Percentiles rank a stretch among this genome's conserved stretches.
Evolutionary conservation across 2,113 vertebrate species (phyloP).

Genomic region (Recurvirostra avosetta): DNA sequence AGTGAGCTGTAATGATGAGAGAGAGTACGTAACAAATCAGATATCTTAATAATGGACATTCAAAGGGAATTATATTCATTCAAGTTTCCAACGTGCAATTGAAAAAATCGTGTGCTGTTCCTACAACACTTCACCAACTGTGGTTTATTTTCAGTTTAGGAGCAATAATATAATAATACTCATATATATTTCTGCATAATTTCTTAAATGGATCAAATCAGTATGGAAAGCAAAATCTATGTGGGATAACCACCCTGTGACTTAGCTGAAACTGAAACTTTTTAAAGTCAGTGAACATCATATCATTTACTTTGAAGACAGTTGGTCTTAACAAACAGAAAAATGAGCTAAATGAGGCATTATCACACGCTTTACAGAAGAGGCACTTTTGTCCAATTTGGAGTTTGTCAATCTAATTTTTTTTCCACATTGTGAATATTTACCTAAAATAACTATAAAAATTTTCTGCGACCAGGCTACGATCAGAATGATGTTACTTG

Average conservation of each 20-base stretch:
- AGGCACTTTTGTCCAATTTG: rapidly evolving
- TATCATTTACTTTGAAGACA: neutral
- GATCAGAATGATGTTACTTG: neutral
- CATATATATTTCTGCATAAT: neutral
- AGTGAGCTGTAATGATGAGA: neutral
- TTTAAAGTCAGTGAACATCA: neutral
- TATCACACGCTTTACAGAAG: neutral
- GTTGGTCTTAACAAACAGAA: neutral
- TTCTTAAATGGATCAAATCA: neutral
- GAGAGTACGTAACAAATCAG: neutral
- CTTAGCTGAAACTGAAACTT: neutral
- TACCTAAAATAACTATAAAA: neutral
- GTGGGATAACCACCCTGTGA: neutral
- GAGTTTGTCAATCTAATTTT: neutral
- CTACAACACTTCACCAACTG: neutral
- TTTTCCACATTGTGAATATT: neutral
- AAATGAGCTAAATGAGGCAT: neutral
- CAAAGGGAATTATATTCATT: neutral
- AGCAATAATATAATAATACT: neutral
- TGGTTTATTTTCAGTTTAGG: neutral
- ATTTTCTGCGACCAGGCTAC: neutral
- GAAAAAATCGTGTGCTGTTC: neutral
- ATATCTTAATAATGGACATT: neutral
- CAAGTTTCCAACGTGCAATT: neutral
- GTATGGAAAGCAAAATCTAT: neutral